Percentiles rank a stretch among this genome's conserved stretches.
Conservation (phyloP, 2,113 vertebrate species). For the Dascyllus trimaculatus region DNA sequence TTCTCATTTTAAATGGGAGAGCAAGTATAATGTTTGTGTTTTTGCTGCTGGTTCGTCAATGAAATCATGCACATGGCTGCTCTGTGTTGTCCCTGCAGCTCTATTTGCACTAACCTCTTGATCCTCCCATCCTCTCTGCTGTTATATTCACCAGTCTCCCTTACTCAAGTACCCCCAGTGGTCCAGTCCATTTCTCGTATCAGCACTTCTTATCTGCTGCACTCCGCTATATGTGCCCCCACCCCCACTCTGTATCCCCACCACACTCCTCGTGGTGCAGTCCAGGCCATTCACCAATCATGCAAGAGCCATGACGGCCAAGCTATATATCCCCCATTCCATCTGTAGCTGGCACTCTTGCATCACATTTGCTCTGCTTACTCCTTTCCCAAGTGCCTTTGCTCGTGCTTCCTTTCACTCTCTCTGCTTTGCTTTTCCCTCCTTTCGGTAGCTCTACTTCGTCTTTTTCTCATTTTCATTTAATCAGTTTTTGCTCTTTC, state of each 20-base stretch:
- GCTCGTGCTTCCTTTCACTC: conserved; percentile 24
- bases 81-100: conserved; percentile 35
- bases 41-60: conserved; percentile 8
- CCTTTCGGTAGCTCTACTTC: not conserved
- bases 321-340: conserved; percentile 75
- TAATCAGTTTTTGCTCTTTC: not conserved
- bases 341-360: conserved; percentile 84
- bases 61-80: conserved; percentile 26
- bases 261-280: conserved; percentile 49
- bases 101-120: conserved; percentile 62
- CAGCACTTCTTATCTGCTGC: conserved; percentile 67
- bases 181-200: conserved; percentile 71
- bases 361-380: conserved; percentile 76
- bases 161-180: conserved; percentile 63
- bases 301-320: conserved; percentile 52
- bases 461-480: conserved; percentile 13
- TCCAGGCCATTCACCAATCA: conserved; percentile 56
- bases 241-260: not conserved
- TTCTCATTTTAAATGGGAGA: not conserved
- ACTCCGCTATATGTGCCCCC: conserved; percentile 22
- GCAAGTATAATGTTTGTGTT: not conserved
- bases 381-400: conserved; percentile 56
- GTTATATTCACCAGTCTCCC: conserved; percentile 32
- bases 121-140: conserved; percentile 45
- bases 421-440: conserved; percentile 16